Evolutionary conservation across 2,797 vertebrate species (phyloP).

Genomic region (Bradypodion ventrale): DNA sequence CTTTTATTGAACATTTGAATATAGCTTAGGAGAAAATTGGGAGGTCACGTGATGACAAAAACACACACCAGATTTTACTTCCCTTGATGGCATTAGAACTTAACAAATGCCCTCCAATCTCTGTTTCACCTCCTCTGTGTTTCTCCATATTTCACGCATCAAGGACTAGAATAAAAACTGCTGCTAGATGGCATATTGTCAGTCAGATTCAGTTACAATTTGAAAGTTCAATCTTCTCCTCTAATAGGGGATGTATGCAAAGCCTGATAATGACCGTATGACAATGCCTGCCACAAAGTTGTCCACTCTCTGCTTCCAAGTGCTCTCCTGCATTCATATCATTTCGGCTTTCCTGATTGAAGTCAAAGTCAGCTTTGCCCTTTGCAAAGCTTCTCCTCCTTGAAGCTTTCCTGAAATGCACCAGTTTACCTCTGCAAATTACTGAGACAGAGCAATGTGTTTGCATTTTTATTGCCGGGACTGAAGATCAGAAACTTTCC

Average conservation of each 20-base stretch:
- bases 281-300: not conserved
- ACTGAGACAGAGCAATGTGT: conserved; percentile 12
- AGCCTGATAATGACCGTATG: not conserved
- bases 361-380: conserved; percentile 13
- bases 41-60: not conserved
- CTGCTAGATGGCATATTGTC: not conserved
- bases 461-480: not conserved
- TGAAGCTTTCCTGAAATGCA: not conserved
- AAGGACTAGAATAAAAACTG: not conserved
- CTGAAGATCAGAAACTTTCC: conserved; percentile 37
- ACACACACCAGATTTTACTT: not conserved
- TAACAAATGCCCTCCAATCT: not conserved
- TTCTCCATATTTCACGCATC: not conserved
- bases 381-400: not conserved
- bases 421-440: not conserved
- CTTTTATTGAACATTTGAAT: too few species aligned
- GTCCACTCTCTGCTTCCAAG: not conserved
- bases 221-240: not conserved
- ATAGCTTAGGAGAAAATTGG: not conserved
- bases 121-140: not conserved
- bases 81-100: not conserved
- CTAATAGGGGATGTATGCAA: not conserved
- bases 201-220: not conserved
- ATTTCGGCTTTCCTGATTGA: conserved; percentile 32
- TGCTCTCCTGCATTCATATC: not conserved